Evolutionary conservation across 2,797 vertebrate genomes (phyloP).

Genomic region (Tapirus indicus): DNA sequence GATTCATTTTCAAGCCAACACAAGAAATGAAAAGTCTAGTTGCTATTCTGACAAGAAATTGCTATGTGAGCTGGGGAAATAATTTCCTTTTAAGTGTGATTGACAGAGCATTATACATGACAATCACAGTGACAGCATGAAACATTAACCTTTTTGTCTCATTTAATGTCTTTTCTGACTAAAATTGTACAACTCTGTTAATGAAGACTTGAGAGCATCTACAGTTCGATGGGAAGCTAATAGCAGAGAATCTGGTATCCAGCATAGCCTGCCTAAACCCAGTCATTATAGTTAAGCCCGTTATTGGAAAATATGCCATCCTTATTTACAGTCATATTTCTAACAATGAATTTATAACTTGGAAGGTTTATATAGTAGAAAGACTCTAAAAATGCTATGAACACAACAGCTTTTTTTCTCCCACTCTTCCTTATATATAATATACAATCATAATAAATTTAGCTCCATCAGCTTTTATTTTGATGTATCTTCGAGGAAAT

Average conservation of each 20-base stretch:
- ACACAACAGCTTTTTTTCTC: not conserved
- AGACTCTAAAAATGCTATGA: slow-evolving; percentile 10
- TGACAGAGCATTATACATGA: not conserved
- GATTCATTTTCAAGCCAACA: slow-evolving; percentile 1
- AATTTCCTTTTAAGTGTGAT: slow-evolving; percentile 45
- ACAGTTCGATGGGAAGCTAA: not conserved
- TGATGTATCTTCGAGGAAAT: not conserved
- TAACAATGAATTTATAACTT: not conserved
- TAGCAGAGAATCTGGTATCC: not conserved
- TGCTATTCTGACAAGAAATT: slow-evolving; percentile 34
- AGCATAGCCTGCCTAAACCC: not conserved
- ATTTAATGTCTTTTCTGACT: not conserved
- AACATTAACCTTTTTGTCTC: not conserved
- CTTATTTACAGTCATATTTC: not conserved
- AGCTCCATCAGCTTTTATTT: not conserved
- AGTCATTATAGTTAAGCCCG: not conserved
- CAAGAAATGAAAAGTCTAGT: not conserved
- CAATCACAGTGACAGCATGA: not conserved
- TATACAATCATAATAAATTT: not conserved
- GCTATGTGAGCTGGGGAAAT: not conserved
- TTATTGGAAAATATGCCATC: not conserved
- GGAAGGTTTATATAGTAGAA: not conserved
- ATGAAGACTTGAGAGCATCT: not conserved
- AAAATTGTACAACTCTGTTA: slow-evolving; percentile 30
- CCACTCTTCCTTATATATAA: not conserved